Conservation (phyloP, 2,113 vertebrate species). For the Burhinus oedicnemus region DNA sequence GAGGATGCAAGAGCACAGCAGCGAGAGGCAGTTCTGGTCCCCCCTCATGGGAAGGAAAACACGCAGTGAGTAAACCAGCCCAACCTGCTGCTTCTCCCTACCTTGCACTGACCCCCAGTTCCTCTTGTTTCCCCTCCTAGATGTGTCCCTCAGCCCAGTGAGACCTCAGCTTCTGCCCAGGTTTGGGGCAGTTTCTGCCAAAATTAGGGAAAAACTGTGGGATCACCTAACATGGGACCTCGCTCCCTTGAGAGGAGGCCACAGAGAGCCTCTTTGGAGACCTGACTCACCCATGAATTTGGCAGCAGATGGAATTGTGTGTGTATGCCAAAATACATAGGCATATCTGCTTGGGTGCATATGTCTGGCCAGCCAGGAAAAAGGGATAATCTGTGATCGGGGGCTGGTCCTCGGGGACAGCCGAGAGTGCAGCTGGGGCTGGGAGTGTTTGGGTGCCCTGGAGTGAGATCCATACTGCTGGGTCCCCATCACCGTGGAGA, state of each 20-base stretch:
- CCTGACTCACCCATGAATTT: fast-evolving
- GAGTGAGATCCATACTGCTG: not conserved
- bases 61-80: not conserved
- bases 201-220: not conserved
- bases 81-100: not conserved
- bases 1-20: too few species aligned
- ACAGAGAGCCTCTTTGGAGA: not conserved
- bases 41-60: not conserved
- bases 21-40: fast-evolving
- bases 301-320: not conserved
- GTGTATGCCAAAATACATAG: too few species aligned
- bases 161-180: not conserved
- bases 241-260: fast-evolving
- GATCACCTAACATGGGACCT: fast-evolving
- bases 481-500: not conserved
- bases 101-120: not conserved
- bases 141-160: not conserved
- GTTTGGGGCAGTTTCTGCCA: not conserved
- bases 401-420: not conserved
- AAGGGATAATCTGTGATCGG: fast-evolving
- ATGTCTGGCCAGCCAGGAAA: not conserved
- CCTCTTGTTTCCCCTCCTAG: not conserved
- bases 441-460: not conserved
- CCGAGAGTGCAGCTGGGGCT: too few species aligned
- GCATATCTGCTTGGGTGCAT: fast-evolving